phyloP scores from a whole-genome alignment of 2,113 vertebrate genomes.

The Cynopterus brachyotis region DNA sequence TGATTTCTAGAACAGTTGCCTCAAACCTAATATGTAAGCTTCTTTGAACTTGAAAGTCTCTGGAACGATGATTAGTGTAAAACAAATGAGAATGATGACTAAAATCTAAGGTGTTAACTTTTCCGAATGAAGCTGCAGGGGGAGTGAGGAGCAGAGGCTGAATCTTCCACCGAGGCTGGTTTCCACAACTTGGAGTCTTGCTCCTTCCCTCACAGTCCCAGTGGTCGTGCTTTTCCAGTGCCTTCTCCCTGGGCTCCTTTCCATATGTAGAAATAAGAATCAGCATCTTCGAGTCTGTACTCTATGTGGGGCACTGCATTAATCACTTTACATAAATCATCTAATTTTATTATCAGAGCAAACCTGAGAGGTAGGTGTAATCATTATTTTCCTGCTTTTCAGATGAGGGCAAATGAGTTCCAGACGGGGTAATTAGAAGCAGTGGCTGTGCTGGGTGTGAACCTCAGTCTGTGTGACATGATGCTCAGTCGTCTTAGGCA shows the following conservation, averaged over 20 bases:
- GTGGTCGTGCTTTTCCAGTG: accelerated
- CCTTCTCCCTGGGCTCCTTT: not conserved
- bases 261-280: not conserved
- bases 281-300: not conserved
- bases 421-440: not conserved
- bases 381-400: not conserved
- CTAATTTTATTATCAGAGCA: not conserved
- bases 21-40: not conserved
- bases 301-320: not conserved
- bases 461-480: not conserved
- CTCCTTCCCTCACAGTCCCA: not conserved
- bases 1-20: not conserved
- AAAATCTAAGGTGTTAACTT: not conserved
- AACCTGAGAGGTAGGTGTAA: not conserved
- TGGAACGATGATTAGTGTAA: not conserved
- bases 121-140: not conserved
- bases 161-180: not conserved
- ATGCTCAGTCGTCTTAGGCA: not conserved
- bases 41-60: not conserved
- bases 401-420: not conserved
- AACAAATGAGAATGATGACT: not conserved
- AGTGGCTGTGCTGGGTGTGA: not conserved
- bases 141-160: not conserved
- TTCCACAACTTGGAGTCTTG: not conserved
- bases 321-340: not conserved